phyloP scores from a whole-genome alignment of 2,888 invertebrate species.

The Folsomia candida region DNA sequence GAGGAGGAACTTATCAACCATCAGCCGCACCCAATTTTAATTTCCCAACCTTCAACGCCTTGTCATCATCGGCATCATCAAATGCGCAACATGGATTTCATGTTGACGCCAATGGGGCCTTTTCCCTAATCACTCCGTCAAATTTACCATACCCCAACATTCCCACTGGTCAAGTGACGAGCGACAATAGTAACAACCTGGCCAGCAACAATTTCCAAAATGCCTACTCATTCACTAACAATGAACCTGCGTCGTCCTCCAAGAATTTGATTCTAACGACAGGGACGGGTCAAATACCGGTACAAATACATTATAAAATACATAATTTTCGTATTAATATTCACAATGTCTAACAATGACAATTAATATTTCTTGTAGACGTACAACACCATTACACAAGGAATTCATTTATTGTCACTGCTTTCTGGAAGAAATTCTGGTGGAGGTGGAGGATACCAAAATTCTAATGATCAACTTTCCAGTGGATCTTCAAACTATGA shows the following conservation, averaged over 20 bases:
- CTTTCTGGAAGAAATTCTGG: constrained; percentile 38
- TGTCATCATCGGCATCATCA: not conserved
- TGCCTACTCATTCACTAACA: constrained; percentile 1
- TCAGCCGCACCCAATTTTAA: not conserved
- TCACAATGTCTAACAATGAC: too few relatives aligned
- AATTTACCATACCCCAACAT: constrained; percentile 17
- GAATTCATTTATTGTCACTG: constrained; percentile 44
- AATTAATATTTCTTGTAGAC: too few relatives aligned
- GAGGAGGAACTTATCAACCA: not conserved
- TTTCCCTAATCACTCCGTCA: not conserved
- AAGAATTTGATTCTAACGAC: constrained; percentile 24
- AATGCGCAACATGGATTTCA: not conserved
- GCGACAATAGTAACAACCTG: not conserved
- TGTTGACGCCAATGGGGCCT: constrained; percentile 1
- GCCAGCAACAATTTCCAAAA: not conserved
- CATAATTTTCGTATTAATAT: too few relatives aligned
- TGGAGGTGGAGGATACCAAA: not conserved
- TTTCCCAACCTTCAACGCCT: not conserved
- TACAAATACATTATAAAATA: too few relatives aligned
- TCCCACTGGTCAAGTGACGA: not conserved
- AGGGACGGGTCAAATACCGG: constrained; percentile 20
- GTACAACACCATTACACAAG: constrained; percentile 48
- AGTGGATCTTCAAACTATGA: constrained; percentile 2
- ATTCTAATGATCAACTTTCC: constrained; percentile 15
- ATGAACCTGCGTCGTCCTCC: constrained; percentile 6